A percentile compares a stretch with the other conserved stretches of the same genome.
phyloP scores from a whole-genome alignment of 2,888 invertebrate genomes.

The Cecidostiba fungosa region DNA sequence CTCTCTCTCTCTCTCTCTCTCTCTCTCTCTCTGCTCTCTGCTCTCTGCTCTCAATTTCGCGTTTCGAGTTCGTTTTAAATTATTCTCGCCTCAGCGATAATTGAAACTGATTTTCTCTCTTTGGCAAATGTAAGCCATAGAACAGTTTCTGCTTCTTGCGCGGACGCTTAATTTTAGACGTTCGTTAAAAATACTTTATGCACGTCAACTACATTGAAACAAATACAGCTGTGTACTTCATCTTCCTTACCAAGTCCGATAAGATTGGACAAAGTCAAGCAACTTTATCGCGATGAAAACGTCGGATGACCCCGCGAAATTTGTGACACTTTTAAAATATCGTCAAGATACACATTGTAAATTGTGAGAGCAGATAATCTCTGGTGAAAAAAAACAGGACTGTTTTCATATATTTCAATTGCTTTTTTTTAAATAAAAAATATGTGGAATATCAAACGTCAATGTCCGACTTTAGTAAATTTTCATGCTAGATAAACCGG shows the following conservation, averaged over 20 bases:
- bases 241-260: constrained; percentile 26
- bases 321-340: neutral
- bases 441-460: constrained; percentile 21
- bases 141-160: neutral
- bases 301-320: neutral
- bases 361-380: neutral
- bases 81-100: constrained; percentile 55
- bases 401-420: constrained; percentile 4
- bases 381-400: neutral
- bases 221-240: constrained; percentile 21
- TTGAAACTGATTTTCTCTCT: constrained; percentile 54
- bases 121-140: neutral
- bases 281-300: constrained; percentile 34
- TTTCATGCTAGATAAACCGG: constrained; percentile 50
- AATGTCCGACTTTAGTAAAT: constrained; percentile 53
- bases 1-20: constrained; percentile 4
- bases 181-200: neutral
- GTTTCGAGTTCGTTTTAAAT: constrained; percentile 50
- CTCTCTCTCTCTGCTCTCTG: neutral
- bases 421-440: constrained; percentile 9
- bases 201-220: neutral
- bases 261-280: constrained; percentile 35
- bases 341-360: neutral
- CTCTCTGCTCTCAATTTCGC: constrained; percentile 39
- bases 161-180: neutral